A percentile compares a stretch with the other conserved stretches of the same genome.
Evolutionary conservation across 2,113 vertebrate genomes (phyloP).

Genomic region (Nibea coibor): DNA sequence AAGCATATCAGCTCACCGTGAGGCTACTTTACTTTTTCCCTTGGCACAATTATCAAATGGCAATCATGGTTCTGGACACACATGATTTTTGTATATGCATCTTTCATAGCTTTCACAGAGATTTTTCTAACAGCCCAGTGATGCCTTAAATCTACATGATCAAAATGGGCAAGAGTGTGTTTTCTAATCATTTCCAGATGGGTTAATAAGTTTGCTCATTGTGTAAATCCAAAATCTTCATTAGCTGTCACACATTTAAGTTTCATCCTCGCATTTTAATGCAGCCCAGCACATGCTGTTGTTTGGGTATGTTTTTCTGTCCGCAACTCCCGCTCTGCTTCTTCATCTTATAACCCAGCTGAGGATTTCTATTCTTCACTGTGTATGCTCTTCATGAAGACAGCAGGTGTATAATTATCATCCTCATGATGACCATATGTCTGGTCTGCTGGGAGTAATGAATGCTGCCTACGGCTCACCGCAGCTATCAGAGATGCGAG

Average conservation of each 20-base stretch:
- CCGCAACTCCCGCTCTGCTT: background rate
- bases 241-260: background rate
- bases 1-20: background rate
- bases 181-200: background rate
- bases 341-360: background rate
- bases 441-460: background rate
- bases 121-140: background rate
- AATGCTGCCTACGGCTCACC: background rate
- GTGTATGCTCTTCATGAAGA: background rate
- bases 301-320: background rate
- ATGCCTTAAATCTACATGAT: background rate
- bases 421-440: background rate
- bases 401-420: background rate
- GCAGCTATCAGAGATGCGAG: background rate
- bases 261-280: background rate
- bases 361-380: background rate
- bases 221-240: background rate
- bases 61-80: background rate
- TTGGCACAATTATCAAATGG: slow-evolving; percentile 3
- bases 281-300: background rate
- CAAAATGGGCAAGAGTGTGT: background rate
- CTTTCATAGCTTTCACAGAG: background rate
- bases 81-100: background rate
- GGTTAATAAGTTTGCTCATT: background rate
- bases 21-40: background rate